Evolutionary conservation across 2,888 invertebrate genomes (phyloP).

Genomic region (Cerceris ruficornis): DNA sequence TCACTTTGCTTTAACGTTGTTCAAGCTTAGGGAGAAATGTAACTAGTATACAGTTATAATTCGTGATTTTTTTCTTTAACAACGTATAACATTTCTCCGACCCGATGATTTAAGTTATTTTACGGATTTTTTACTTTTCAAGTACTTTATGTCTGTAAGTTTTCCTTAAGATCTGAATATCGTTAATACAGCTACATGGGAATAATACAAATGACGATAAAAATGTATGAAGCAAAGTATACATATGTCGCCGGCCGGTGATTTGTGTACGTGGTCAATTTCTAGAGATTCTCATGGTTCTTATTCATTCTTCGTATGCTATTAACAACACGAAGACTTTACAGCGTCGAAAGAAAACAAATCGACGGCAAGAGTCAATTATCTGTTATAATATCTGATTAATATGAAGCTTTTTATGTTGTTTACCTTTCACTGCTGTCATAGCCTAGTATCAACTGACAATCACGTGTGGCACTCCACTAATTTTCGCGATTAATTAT

Average conservation of each 20-base stretch:
- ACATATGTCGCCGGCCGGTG: conserved; percentile 72
- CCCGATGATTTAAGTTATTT: conserved; percentile 57
- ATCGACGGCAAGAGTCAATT: no score
- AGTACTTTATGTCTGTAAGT: conserved; percentile 44
- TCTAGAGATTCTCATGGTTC: not conserved
- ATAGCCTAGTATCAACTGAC: conserved; percentile 34
- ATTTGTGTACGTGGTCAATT: conserved; percentile 76
- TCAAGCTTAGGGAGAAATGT: not conserved
- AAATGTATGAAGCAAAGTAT: conserved; percentile 32
- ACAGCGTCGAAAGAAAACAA: not conserved
- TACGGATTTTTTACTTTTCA: conserved; percentile 51
- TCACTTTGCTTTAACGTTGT: not conserved
- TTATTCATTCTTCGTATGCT: not conserved
- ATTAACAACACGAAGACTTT: not conserved
- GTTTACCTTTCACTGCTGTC: not conserved
- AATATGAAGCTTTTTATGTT: not conserved
- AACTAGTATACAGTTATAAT: conserved; percentile 7
- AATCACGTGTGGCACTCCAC: conserved; percentile 30
- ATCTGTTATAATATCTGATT: not conserved
- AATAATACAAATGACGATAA: conserved; percentile 26
- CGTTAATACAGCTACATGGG: not conserved
- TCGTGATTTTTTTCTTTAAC: conserved; percentile 53
- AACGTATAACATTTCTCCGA: conserved; percentile 37
- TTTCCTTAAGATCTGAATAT: not conserved
- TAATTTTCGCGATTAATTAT: not conserved